Percentiles rank a stretch among this genome's conserved stretches.
Conservation (phyloP, 2,113 vertebrate genomes). For the Glaucidium brasilianum region DNA sequence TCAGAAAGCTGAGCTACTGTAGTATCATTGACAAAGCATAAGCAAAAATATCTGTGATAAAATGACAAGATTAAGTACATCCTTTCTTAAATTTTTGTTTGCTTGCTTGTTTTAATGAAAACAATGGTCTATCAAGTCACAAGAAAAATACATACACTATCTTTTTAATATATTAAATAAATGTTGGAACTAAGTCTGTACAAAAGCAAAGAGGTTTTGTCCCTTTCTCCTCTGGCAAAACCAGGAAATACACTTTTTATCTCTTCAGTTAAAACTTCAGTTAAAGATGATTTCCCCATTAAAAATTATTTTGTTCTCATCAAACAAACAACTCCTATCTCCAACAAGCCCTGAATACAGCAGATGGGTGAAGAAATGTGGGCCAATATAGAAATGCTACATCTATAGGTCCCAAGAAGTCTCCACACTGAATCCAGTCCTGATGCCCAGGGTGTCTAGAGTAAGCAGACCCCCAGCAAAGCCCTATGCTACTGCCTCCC, state of each 20-base stretch:
- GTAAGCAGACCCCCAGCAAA: background rate
- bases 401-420: background rate
- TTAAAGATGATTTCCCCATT: background rate
- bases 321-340: background rate
- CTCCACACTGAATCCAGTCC: background rate
- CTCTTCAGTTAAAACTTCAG: background rate
- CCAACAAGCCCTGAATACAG: background rate
- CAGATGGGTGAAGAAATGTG: background rate
- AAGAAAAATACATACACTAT: background rate
- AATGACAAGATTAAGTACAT: background rate
- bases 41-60: background rate
- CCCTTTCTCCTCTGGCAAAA: background rate
- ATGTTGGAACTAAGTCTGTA: background rate
- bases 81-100: background rate
- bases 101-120: background rate
- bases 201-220: background rate
- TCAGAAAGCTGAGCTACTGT: background rate
- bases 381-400: background rate
- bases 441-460: background rate
- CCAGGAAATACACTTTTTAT: background rate
- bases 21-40: background rate
- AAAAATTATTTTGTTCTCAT: background rate
- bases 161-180: background rate
- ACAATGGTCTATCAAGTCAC: background rate
- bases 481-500: accelerated